Percentiles rank a stretch among this genome's conserved stretches.
These are phyloP conservation scores for Chaunax sp. DNA, from an alignment of 2,797 vertebrate species.

Conservation along the genomic window DNA sequence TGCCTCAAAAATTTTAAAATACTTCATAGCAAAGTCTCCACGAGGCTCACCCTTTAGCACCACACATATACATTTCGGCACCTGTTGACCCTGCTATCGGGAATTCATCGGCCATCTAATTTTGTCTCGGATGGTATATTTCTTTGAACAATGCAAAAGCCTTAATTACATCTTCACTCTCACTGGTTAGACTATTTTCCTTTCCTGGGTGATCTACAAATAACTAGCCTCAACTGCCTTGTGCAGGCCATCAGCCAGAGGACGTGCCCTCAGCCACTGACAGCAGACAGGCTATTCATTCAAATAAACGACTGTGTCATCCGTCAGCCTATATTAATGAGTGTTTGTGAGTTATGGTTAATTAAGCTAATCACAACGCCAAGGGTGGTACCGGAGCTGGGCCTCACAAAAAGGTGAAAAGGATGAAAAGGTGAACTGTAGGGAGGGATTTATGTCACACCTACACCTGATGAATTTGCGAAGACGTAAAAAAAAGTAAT, in stretches of 20 bases:
- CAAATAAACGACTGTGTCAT: conserved; percentile 74
- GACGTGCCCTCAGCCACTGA: conserved; percentile 43
- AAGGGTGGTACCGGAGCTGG: conserved; percentile 58
- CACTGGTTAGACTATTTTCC: background rate
- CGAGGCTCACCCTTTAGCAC: conserved; percentile 28
- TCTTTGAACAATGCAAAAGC: conserved; percentile 15
- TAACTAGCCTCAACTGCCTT: conserved; percentile 42
- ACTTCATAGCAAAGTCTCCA: conserved; percentile 40
- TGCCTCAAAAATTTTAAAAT: conserved; percentile 31
- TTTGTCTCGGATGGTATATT: conserved; percentile 17
- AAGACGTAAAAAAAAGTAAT: conserved; percentile 1
- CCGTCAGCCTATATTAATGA: conserved; percentile 73
- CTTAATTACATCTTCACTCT: background rate
- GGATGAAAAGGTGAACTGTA: conserved; percentile 38
- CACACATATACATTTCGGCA: conserved; percentile 29
- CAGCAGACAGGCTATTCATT: conserved; percentile 66
- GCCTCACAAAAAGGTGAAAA: conserved; percentile 54
- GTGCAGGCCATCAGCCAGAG: conserved; percentile 48
- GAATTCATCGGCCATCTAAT: conserved; percentile 19
- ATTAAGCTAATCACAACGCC: conserved; percentile 78
- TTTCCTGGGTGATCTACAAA: conserved; percentile 37
- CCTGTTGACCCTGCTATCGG: conserved; percentile 26
- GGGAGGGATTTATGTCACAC: conserved; percentile 3
- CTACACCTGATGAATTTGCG: conserved; percentile 15
- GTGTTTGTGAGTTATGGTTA: conserved; percentile 75